Evolutionary conservation across 2,888 invertebrate species (phyloP), one percentile per base, ranked within the genome.

Genomic region (Drosophila paracracens): DNA sequence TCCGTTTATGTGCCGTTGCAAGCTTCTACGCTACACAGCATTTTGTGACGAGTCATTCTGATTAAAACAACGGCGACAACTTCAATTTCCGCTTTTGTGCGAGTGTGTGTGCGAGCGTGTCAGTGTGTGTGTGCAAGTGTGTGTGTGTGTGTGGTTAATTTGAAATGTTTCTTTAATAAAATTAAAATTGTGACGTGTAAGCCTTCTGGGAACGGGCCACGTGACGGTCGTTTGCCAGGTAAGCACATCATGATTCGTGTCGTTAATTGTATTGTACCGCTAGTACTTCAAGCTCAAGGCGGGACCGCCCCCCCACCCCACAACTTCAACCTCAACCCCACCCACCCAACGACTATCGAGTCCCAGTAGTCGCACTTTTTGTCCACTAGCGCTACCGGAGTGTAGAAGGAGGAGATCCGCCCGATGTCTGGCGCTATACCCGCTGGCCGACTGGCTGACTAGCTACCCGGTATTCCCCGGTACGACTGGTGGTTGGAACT

Each of bases 201-300:
- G 89, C 83, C 92, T 92, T 90, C 91, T 91, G 92, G 92, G 92
- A 92, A 92, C 90, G 81, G 59, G 91, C 85, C 92, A 93, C 92
- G 92, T 92, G 92, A 91, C 93, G 89, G 91, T 90, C 92, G 91
- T 89, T 88, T 88, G 92, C 81, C 92, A 91, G 92, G 91, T 90
- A 91, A 92, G 88, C 90, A 88, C 90, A 91, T 89, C 89, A 91
- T 78, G 89, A 90, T 91, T 92, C 92, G 92, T 93, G 93, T 87
- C 90, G 91, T 89, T 93, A 92, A 92, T 93, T 92, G 90, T 89
- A 90, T 90, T 91, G 91, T 79, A 71, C 74, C 78, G 64, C 62
- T 63, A n/a, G 56, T 56, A 86, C 87, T 86, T 88, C 83, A 83
- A 46, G 68, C 68, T 81, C 64, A 65, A 70, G 81, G 74, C 80